Percentiles rank a stretch among this genome's conserved stretches.
Evolutionary conservation across 2,113 vertebrate genomes (phyloP).

Genomic region (Pachycephala philippinensis): DNA sequence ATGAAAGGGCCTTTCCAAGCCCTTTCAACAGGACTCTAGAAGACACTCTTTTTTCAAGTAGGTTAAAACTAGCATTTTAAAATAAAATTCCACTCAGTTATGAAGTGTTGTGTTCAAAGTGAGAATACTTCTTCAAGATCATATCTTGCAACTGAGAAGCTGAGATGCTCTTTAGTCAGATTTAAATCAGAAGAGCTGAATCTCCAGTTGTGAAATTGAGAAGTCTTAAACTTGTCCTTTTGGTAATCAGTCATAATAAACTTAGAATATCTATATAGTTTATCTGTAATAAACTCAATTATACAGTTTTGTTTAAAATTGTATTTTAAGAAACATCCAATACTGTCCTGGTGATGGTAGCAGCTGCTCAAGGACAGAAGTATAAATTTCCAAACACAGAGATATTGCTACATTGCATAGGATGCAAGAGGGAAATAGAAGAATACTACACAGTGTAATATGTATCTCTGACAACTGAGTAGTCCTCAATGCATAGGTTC

Average conservation of each 20-base stretch:
- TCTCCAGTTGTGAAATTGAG: neutral
- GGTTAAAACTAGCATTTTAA: neutral
- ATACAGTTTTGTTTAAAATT: neutral
- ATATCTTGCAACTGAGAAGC: neutral
- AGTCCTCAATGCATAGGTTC: neutral
- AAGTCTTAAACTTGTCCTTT: neutral
- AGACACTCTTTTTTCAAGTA: neutral
- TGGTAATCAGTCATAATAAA: neutral
- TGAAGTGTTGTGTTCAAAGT: neutral
- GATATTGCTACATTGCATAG: neutral
- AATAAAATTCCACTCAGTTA: neutral
- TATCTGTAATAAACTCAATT: neutral
- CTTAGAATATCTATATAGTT: neutral
- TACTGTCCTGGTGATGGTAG: neutral
- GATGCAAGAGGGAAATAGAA: neutral
- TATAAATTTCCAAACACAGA: neutral
- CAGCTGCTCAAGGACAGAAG: neutral
- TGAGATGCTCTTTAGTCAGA: neutral
- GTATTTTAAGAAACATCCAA: neutral
- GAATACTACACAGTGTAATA: neutral
- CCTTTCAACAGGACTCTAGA: neutral
- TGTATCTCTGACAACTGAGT: neutral
- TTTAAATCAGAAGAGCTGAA: neutral
- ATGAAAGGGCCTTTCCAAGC: neutral
- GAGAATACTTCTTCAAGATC: neutral